These are phyloP conservation scores for Belonocnema kinseyi DNA, from an alignment of 1,140 invertebrate species.

Conservation along the genomic window DNA sequence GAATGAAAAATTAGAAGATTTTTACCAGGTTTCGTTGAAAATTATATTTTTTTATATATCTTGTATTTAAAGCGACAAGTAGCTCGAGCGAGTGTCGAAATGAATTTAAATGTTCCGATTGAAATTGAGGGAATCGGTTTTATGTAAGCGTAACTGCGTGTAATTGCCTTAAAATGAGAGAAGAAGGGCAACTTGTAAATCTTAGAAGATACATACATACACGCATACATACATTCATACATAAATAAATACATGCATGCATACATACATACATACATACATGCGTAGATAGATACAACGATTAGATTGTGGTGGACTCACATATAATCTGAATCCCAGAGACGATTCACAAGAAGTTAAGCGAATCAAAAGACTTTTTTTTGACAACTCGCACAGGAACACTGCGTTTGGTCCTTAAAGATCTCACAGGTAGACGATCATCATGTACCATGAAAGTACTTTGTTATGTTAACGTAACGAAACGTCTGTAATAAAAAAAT, in stretches of 20 bases:
- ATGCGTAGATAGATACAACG: constrained; percentile 1
- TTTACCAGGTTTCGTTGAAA: not conserved
- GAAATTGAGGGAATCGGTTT: not conserved
- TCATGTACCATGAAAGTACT: constrained; percentile 75
- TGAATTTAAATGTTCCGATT: not conserved
- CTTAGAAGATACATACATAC: constrained; percentile 7
- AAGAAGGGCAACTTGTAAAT: not conserved
- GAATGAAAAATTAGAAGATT: constrained; percentile 14
- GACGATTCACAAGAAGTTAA: constrained; percentile 21
- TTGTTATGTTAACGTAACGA: constrained; percentile 75
- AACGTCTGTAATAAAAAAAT: constrained; percentile 73
- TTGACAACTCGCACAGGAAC: constrained; percentile 42
- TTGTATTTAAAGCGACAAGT: not conserved
- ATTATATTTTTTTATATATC: constrained; percentile 2
- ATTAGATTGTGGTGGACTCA: constrained; percentile 2
- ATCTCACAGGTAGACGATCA: constrained; percentile 72
- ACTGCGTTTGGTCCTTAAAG: constrained; percentile 50
- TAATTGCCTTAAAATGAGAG: constrained; percentile 8
- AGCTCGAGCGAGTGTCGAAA: not conserved
- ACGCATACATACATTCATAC: no score
- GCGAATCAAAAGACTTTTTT: not conserved
- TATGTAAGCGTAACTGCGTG: not conserved
- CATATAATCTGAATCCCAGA: not conserved
- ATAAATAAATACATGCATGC: no score
- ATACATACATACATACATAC: no score